These are phyloP conservation scores for Saccostrea glomerata DNA, from an alignment of 1,140 invertebrate species.

Conservation along the genomic window DNA sequence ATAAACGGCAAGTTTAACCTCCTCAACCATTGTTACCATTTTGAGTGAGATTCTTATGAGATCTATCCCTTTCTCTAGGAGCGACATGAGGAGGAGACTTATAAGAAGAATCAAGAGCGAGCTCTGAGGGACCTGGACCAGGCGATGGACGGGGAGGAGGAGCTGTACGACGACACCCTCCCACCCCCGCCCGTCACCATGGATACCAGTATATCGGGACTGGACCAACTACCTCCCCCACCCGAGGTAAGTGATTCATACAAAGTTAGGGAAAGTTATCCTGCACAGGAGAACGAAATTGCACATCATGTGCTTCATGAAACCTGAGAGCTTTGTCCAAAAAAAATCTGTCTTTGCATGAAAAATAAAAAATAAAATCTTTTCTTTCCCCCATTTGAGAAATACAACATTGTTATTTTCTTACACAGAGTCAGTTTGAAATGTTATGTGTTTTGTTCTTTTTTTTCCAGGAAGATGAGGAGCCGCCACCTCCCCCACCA, in stretches of 20 bases:
- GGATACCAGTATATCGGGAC: constrained; percentile 28
- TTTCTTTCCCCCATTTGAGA: no score
- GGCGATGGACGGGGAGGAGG: constrained; percentile 48
- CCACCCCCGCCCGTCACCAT: constrained; percentile 23
- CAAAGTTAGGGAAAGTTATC: no score
- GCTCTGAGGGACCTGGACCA: constrained; percentile 51
- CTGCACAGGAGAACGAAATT: no score
- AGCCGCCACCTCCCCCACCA: constrained; percentile 48
- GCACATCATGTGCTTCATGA: no score
- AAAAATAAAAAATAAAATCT: no score
- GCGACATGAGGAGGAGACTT: constrained; percentile 44
- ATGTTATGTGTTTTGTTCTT: background rate
- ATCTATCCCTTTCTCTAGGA: constrained; percentile 41
- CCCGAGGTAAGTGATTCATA: constrained; percentile 40
- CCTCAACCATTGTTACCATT: no score
- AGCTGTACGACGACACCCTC: background rate
- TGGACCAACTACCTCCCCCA: constrained; percentile 50
- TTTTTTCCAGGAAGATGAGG: constrained; percentile 46
- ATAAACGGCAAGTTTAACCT: no score
- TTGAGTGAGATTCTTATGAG: no score
- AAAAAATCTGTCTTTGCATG: no score
- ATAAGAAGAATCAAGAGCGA: constrained; percentile 27
- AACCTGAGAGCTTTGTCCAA: no score
- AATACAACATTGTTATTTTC: background rate
- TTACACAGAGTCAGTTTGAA: background rate